A percentile compares a stretch with the other conserved stretches of the same genome.
phyloP scores from a whole-genome alignment of 2,888 invertebrate genomes.

The Rotaria sp. region DNA sequence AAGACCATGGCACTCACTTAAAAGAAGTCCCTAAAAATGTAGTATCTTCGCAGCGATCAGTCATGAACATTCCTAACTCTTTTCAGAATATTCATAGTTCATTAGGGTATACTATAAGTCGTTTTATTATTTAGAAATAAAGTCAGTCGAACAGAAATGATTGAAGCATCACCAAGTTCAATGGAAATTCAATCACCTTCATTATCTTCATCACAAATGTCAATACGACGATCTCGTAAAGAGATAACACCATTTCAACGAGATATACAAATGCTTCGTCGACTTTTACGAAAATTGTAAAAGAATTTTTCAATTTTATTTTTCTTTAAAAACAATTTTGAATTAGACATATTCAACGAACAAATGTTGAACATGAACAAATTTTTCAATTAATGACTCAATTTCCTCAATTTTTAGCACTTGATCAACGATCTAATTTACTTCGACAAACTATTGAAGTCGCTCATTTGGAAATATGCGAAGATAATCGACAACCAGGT shows the following conservation, averaged over 20 bases:
- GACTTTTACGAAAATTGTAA: conserved; percentile 4
- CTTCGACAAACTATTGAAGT: conserved; percentile 15
- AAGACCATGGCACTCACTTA: too few species aligned
- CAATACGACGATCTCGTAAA: background rate
- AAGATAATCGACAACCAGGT: conserved; percentile 32
- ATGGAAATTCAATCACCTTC: background rate
- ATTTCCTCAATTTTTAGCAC: conserved; percentile 29
- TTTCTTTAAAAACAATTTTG: background rate
- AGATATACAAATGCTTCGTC: background rate
- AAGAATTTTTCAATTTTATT: background rate
- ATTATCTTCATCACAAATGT: background rate
- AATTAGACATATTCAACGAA: conserved; percentile 35
- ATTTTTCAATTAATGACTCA: conserved; percentile 33
- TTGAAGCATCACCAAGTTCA: background rate
- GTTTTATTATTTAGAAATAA: background rate
- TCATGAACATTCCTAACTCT: too few species aligned
- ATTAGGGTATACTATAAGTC: too few species aligned
- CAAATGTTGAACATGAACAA: conserved; percentile 33
- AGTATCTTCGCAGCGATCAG: too few species aligned
- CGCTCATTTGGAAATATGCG: conserved; percentile 38
- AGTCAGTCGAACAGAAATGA: background rate
- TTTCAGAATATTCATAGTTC: too few species aligned
- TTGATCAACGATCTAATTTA: background rate
- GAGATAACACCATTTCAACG: background rate
- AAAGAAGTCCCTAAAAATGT: too few species aligned